Base-by-base conservation (phyloP, 2,888 invertebrate genomes). In the Elaeidobius kamerunicus region DNA sequence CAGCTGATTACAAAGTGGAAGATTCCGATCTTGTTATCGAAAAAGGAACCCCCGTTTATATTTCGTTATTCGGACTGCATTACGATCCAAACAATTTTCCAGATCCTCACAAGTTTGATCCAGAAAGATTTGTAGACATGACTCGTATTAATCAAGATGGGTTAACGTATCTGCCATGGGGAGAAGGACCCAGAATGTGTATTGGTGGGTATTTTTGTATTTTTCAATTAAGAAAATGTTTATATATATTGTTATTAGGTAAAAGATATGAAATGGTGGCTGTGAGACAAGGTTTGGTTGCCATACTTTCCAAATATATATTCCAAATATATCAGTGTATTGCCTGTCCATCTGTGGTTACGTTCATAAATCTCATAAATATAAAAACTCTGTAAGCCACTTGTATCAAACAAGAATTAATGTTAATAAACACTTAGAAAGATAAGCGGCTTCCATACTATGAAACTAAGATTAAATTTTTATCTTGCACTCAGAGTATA, bases 41-140 rank as follows among this genome's bases (percentile, higher is more conserved):
- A 53, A 67, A 70, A 52, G 75, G 73, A 3, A 67, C 62, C 2
- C 57, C 65, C 2, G 63, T 75, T 1, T 57, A 64, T 12, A 64
- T 75, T 19, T 55, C 63, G 1, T 44, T 58, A 42, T 53, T 61
- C 39, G 61, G 58, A 1, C 42, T 68, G 12, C 66, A 67, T 36
- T 61, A 62, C 32, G 63, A 66, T 56, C 55, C 57, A n/a, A 51
- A 66, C 44, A 63, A 59, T 47, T 67, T 60, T 41, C 63, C 64
- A 5, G 54, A 67, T 30, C 66, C 66, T 0, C 47, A 65, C 4
- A 61, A 60, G 54, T 67, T 58, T 44, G 52, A 60, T 46, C 66
- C 66, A 11, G 63, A 65, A 41, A 53, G 67, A 41, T 68, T 67
- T 52, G 54, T 57, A 5, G 60, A 62, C 5, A 63, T 62, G 53